A percentile compares a stretch with the other conserved stretches of the same genome.
Evolutionary conservation across 2,888 invertebrate genomes (phyloP).

Genomic region (Rapana venosa): DNA sequence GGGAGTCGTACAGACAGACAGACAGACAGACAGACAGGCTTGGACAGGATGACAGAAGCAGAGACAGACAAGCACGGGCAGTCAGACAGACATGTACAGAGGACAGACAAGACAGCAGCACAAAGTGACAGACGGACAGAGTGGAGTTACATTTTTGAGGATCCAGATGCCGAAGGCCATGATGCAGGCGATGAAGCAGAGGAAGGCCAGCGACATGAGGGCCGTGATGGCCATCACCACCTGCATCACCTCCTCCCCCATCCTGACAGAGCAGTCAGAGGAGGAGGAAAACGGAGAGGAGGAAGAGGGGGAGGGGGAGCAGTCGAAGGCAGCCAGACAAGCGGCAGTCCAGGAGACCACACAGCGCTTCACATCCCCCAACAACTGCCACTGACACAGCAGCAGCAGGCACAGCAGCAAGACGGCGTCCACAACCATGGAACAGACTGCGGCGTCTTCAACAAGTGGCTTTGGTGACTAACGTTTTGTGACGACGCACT

Average conservation of each 20-base stretch:
- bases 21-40: not conserved
- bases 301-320: not conserved
- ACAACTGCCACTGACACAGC: not conserved
- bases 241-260: constrained; percentile 65
- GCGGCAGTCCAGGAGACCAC: not conserved
- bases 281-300: not conserved
- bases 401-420: not conserved
- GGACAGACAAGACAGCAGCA: not conserved
- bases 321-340: not conserved
- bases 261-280: constrained; percentile 15
- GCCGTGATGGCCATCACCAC: constrained; percentile 66
- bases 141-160: constrained; percentile 66
- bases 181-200: constrained; percentile 69
- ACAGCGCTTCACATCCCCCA: not conserved
- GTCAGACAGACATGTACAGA: not conserved
- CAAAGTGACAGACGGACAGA: constrained; percentile 8
- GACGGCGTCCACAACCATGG: not conserved
- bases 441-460: not conserved
- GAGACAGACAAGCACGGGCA: not conserved
- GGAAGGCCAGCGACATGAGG: constrained; percentile 66
- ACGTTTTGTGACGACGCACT: too few species aligned
- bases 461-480: too few species aligned
- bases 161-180: constrained; percentile 71
- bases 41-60: too few species aligned
- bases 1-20: not conserved